phyloP scores from a whole-genome alignment of 2,888 invertebrate genomes.

The Brenthis hecate region DNA sequence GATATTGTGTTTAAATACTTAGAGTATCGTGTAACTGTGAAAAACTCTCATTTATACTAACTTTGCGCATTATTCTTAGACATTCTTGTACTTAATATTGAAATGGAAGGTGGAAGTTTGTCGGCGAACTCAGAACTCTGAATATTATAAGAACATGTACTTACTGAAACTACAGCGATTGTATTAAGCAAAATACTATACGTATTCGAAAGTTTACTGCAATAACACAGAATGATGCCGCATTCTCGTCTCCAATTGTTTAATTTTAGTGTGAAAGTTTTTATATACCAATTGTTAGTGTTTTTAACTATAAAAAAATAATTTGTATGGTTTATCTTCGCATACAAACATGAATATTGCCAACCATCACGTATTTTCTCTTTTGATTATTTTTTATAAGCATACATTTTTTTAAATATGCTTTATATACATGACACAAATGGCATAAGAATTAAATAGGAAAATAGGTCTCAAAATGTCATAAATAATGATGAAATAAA shows the following conservation, averaged over 20 bases:
- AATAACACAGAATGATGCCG: slow-evolving; percentile 41
- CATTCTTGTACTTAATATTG: slow-evolving; percentile 63
- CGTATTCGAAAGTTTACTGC: slow-evolving; percentile 39
- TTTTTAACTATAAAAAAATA: slow-evolving; percentile 5
- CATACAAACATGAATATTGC: no score
- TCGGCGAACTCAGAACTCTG: slow-evolving; percentile 60
- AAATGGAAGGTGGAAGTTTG: slow-evolving; percentile 68
- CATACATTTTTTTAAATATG: no score
- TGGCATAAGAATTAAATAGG: no score
- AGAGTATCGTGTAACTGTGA: slow-evolving; percentile 17
- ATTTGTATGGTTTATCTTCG: no score
- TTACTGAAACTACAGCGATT: slow-evolving; percentile 57
- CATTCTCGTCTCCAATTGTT: slow-evolving; percentile 45
- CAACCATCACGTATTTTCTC: no score
- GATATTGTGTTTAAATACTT: slow-evolving; percentile 24
- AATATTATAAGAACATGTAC: slow-evolving; percentile 62
- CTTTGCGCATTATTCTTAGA: slow-evolving; percentile 59
- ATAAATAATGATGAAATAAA: no score
- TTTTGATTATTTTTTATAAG: no score
- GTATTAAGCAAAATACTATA: slow-evolving; percentile 60
- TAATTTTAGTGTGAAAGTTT: slow-evolving; percentile 46
- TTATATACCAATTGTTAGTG: slow-evolving; percentile 24
- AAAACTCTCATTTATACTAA: slow-evolving; percentile 49
- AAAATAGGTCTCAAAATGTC: no score
- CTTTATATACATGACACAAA: no score